These are phyloP conservation scores for Watsonalla binaria DNA, from an alignment of 2,888 invertebrate genomes.

Conservation along the genomic window DNA sequence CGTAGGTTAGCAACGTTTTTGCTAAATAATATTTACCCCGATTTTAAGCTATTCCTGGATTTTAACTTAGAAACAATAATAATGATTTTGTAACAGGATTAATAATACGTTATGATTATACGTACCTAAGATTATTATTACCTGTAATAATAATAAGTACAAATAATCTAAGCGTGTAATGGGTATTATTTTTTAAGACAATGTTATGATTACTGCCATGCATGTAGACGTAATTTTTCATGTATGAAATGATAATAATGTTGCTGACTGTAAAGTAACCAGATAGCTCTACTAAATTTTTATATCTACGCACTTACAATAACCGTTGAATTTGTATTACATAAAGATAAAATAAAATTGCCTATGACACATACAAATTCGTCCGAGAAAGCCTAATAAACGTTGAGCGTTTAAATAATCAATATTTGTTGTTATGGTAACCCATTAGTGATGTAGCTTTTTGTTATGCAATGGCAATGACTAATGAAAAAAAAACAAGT, in stretches of 20 bases:
- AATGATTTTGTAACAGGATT: too few relatives aligned
- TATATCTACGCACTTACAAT: background rate
- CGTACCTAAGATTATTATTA: too few relatives aligned
- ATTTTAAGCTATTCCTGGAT: too few relatives aligned
- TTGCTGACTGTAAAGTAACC: background rate
- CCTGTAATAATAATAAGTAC: too few relatives aligned
- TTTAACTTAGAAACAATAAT: too few relatives aligned
- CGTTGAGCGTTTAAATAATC: slow-evolving; percentile 12
- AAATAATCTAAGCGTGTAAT: too few relatives aligned
- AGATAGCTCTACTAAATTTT: background rate
- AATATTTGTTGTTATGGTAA: slow-evolving; percentile 29
- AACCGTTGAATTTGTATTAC: background rate
- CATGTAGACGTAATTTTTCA: too few relatives aligned
- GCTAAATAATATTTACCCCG: too few relatives aligned
- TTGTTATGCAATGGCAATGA: background rate
- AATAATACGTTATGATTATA: too few relatives aligned
- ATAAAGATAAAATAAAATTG: slow-evolving; percentile 3
- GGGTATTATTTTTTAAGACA: too few relatives aligned
- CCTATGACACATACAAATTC: background rate
- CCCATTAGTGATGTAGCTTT: slow-evolving; percentile 2
- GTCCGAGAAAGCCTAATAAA: background rate
- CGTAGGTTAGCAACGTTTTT: too few relatives aligned
- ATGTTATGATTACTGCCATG: too few relatives aligned
- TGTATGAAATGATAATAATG: background rate
- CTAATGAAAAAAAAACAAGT: background rate